Conservation (phyloP, 2,888 invertebrate species). For the Boloria selene region DNA sequence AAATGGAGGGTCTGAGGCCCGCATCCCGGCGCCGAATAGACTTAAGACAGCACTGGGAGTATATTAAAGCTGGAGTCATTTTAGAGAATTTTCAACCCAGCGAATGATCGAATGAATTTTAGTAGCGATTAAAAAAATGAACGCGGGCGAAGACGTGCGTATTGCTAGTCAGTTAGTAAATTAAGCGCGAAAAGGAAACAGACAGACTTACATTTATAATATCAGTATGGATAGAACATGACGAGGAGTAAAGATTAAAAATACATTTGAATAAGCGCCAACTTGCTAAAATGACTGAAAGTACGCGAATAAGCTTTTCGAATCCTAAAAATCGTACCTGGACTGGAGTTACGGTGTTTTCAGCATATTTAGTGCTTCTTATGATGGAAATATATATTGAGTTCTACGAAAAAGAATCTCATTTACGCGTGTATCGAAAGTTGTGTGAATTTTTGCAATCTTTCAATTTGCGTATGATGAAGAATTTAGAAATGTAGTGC, state of each 20-base stretch:
- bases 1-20: no score
- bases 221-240: neutral
- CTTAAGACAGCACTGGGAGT: no score
- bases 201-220: neutral
- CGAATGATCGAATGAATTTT: no score
- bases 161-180: no score
- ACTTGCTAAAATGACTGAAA: constrained; percentile 51
- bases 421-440: constrained; percentile 59
- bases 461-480: constrained; percentile 1
- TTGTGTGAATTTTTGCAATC: constrained; percentile 45
- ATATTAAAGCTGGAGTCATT: no score
- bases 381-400: constrained; percentile 70
- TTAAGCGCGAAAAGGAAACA: no score
- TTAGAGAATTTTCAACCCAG: no score
- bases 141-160: no score
- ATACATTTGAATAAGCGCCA: constrained; percentile 25
- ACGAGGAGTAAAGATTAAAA: constrained; percentile 1
- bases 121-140: no score
- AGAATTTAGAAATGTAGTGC: no score
- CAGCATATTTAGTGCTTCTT: constrained; percentile 62
- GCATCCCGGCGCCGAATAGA: no score
- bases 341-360: constrained; percentile 72
- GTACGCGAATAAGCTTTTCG: constrained; percentile 56
- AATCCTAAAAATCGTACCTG: constrained; percentile 60
- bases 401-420: constrained; percentile 63